Evolutionary conservation across 2,113 vertebrate species (phyloP).

Genomic region (Notarius quadriscutis): DNA sequence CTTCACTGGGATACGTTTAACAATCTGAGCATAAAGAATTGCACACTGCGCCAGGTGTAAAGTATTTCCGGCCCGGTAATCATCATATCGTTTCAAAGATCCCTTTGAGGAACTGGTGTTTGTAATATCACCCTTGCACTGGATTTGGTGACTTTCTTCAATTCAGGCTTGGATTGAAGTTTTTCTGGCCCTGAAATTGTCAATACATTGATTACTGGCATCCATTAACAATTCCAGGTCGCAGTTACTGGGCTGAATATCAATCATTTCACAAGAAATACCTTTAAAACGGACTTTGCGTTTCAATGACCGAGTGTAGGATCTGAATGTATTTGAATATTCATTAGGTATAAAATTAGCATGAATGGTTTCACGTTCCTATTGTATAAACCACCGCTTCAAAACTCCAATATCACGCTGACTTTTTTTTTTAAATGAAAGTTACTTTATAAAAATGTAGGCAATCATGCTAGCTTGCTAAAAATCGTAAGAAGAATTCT

Average conservation of each 20-base stretch:
- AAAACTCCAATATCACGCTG: too few species aligned
- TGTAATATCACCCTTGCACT: not conserved
- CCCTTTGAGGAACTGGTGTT: not conserved
- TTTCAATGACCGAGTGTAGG: too few species aligned
- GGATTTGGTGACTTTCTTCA: not conserved
- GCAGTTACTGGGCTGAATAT: too few species aligned
- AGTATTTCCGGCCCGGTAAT: not conserved
- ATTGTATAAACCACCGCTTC: too few species aligned
- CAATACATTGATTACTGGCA: not conserved
- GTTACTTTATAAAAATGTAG: too few species aligned
- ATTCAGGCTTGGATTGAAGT: not conserved
- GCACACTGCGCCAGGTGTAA: constrained; percentile 3
- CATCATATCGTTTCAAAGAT: not conserved
- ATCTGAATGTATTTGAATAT: not conserved
- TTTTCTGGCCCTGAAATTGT: constrained; percentile 10
- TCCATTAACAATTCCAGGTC: not conserved
- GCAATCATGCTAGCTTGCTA: too few species aligned
- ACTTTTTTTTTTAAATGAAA: too few species aligned
- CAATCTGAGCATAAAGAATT: constrained; percentile 38
- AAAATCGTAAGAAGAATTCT: not conserved
- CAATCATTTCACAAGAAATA: not conserved
- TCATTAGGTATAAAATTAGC: not conserved
- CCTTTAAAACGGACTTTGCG: too few species aligned
- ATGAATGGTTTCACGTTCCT: too few species aligned
- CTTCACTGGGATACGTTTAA: constrained; percentile 11